Evolutionary conservation across 2,113 vertebrate genomes (phyloP).

Genomic region (Phalacrocorax brasilianus): DNA sequence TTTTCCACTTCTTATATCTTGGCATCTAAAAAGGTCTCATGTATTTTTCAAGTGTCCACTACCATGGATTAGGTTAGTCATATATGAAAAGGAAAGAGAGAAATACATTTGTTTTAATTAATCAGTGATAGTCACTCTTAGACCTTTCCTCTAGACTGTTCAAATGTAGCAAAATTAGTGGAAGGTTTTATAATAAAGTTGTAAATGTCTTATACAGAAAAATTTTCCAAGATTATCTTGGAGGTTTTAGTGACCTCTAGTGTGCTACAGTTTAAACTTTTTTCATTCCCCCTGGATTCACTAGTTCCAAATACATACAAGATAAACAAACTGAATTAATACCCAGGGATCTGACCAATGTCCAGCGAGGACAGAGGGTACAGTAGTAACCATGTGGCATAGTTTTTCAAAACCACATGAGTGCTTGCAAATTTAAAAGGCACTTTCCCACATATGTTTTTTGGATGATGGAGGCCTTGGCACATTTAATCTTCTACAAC

Average conservation of each 20-base stretch:
- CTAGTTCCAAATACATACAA: background rate
- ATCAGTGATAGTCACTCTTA: background rate
- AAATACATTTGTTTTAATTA: background rate
- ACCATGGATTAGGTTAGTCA: background rate
- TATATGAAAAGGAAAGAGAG: background rate
- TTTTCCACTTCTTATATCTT: background rate
- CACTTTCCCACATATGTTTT: background rate
- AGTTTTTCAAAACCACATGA: background rate
- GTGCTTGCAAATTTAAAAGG: background rate
- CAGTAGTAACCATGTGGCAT: background rate
- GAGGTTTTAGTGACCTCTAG: constrained; percentile 70
- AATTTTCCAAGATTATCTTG: background rate
- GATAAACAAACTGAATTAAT: background rate
- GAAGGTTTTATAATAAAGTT: background rate
- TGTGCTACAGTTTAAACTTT: background rate
- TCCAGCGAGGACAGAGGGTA: background rate
- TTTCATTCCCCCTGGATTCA: background rate
- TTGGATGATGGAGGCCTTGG: background rate
- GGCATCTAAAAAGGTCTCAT: background rate
- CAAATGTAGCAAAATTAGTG: background rate
- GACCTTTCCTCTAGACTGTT: background rate
- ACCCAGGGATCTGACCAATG: background rate
- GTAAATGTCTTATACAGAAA: background rate
- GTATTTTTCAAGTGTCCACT: background rate
- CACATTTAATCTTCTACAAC: background rate